phyloP scores from a whole-genome alignment of 2,113 vertebrate genomes.

The Petrocephalus zakoni region DNA sequence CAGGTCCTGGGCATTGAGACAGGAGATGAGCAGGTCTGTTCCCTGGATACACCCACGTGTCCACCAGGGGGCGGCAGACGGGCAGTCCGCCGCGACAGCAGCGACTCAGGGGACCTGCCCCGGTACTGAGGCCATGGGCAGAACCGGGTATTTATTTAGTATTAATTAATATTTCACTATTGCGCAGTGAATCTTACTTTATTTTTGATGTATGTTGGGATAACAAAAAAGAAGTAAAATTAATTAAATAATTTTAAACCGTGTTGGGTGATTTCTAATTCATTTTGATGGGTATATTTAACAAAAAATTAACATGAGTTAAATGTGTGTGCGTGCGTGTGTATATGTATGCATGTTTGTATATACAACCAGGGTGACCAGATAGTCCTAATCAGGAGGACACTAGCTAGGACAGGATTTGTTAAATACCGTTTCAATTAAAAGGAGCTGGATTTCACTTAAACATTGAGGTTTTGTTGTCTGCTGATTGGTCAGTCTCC shows the following conservation, averaged over 20 bases:
- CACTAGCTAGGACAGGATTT: too few relatives aligned
- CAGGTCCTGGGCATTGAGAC: constrained; percentile 76
- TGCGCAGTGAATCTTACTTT: neutral
- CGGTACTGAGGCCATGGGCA: constrained; percentile 27
- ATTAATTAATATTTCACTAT: neutral
- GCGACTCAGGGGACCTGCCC: constrained; percentile 39
- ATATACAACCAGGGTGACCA: too few relatives aligned
- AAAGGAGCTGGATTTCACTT: neutral
- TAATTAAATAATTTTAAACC: neutral
- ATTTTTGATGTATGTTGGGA: neutral
- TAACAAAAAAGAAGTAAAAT: too few relatives aligned
- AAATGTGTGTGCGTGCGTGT: neutral
- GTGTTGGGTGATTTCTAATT: neutral
- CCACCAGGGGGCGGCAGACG: constrained; percentile 4
- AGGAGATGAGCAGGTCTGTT: constrained; percentile 24
- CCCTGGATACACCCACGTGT: neutral
- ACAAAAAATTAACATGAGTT: neutral
- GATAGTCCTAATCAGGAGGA: too few relatives aligned
- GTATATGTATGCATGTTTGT: too few relatives aligned
- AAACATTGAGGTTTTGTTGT: neutral
- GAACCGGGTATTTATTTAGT: neutral
- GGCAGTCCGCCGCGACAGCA: constrained; percentile 37
- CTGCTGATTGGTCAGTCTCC: neutral
- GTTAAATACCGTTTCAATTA: neutral
- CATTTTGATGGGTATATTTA: neutral